Evolutionary conservation across 2,888 invertebrate species (phyloP).

Genomic region (Amitus sp.): DNA sequence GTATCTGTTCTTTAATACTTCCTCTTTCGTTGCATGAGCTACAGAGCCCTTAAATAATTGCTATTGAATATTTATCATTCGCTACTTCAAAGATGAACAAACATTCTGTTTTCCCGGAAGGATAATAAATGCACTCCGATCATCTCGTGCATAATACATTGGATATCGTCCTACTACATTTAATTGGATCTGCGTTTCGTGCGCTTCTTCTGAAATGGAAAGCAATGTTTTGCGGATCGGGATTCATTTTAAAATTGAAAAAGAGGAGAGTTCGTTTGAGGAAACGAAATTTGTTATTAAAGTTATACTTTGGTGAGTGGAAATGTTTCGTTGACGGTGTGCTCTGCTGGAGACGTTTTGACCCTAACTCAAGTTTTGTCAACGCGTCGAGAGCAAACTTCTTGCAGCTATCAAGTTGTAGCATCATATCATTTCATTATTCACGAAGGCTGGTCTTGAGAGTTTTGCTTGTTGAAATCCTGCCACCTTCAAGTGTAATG

Average conservation of each 20-base stretch:
- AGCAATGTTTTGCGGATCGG: too few relatives aligned
- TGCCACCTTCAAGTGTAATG: not conserved
- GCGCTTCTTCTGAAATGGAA: not conserved
- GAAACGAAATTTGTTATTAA: too few relatives aligned
- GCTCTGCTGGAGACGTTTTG: slow-evolving; percentile 7
- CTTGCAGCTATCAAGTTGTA: slow-evolving; percentile 13
- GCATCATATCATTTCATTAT: slow-evolving; percentile 13
- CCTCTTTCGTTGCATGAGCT: not conserved
- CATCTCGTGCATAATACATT: not conserved
- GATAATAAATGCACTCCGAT: not conserved
- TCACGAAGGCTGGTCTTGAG: slow-evolving; percentile 11
- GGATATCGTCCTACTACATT: not conserved
- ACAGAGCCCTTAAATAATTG: not conserved
- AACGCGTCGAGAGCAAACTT: slow-evolving; percentile 8
- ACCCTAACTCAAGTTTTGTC: slow-evolving; percentile 8
- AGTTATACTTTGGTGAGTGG: too few relatives aligned
- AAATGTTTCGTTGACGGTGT: not conserved
- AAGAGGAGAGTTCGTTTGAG: too few relatives aligned
- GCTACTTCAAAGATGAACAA: not conserved
- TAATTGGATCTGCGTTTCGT: not conserved
- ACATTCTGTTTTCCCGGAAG: not conserved
- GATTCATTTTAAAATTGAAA: too few relatives aligned
- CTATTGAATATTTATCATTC: slow-evolving; percentile 2
- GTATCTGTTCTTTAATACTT: slow-evolving; percentile 4
- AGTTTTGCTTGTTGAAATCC: slow-evolving; percentile 8